Conservation (phyloP, 2,888 invertebrate genomes). For the Zaprionus obscuricornis region DNA sequence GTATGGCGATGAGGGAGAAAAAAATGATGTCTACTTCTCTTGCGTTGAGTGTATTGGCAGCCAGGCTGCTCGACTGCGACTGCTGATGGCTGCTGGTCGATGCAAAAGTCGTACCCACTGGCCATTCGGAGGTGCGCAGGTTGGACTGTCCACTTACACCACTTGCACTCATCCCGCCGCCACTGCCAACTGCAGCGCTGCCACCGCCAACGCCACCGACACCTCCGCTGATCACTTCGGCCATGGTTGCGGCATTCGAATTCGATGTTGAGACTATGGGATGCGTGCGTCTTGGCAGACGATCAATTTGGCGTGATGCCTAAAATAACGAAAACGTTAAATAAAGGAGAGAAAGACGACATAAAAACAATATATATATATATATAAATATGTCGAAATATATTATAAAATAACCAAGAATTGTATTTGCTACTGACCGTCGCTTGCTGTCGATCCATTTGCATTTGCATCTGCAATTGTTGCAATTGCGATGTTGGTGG, state of each 20-base stretch:
- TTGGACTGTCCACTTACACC: slow-evolving; percentile 64
- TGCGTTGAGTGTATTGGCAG: slow-evolving; percentile 81
- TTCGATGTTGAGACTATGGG: slow-evolving; percentile 86
- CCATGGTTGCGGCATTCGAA: slow-evolving; percentile 87
- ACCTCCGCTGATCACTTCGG: slow-evolving; percentile 83
- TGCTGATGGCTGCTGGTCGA: slow-evolving; percentile 80
- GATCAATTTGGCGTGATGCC: slow-evolving; percentile 94
- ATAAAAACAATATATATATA: too few species aligned
- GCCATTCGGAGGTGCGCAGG: slow-evolving; percentile 81
- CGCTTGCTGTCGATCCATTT: slow-evolving; percentile 94
- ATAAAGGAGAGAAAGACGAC: slow-evolving; percentile 86
- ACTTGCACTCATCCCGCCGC: slow-evolving; percentile 60
- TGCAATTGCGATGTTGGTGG: slow-evolving; percentile 92
- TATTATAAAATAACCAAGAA: slow-evolving; percentile 14
- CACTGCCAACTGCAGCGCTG: slow-evolving; percentile 60
- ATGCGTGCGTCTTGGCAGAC: slow-evolving; percentile 92
- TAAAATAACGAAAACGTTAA: slow-evolving; percentile 80
- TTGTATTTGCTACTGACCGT: slow-evolving; percentile 83
- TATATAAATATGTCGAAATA: too few species aligned
- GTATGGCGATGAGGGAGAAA: slow-evolving; percentile 5
- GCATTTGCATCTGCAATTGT: slow-evolving; percentile 97
- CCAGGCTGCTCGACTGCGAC: slow-evolving; percentile 81
- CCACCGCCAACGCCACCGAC: slow-evolving; percentile 71
- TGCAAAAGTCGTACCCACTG: slow-evolving; percentile 79
- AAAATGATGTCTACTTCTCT: slow-evolving; percentile 77